These are phyloP conservation scores for Tinea trinotella DNA, from an alignment of 2,888 invertebrate species.

Conservation along the genomic window DNA sequence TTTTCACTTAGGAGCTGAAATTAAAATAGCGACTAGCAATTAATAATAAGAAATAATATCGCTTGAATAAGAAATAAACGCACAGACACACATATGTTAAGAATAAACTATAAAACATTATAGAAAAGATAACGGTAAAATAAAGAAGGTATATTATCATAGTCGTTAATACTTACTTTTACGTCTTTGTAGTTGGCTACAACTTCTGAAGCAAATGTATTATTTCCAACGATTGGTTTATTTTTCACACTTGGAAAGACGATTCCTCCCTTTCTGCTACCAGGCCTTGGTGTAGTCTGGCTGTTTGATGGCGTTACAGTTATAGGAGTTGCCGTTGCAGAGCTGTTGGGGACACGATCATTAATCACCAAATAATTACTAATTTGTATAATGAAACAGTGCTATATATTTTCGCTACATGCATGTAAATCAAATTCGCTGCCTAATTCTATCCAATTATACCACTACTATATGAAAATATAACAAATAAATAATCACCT, in stretches of 20 bases:
- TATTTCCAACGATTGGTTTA: slow-evolving; percentile 88
- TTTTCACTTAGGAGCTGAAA: too few species aligned
- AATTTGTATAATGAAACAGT: background rate
- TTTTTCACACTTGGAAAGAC: slow-evolving; percentile 94
- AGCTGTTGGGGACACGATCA: slow-evolving; percentile 57
- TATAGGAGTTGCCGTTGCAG: slow-evolving; percentile 46
- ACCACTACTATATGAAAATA: background rate
- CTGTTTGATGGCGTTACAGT: slow-evolving; percentile 46
- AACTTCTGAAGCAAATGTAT: slow-evolving; percentile 85
- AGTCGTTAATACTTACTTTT: slow-evolving; percentile 87
- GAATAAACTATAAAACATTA: too few species aligned
- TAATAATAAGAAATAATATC: too few species aligned
- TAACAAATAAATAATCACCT: slow-evolving; percentile 53
- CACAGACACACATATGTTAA: too few species aligned
- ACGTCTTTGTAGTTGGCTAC: slow-evolving; percentile 84
- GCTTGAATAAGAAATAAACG: too few species aligned
- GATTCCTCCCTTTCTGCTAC: slow-evolving; percentile 81
- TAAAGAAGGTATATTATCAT: too few species aligned
- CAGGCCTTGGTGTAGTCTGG: slow-evolving; percentile 56
- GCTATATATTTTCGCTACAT: background rate
- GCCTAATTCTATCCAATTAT: background rate
- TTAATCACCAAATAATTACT: slow-evolving; percentile 36
- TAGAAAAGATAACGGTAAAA: too few species aligned
- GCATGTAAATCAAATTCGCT: background rate
- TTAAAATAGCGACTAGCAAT: too few species aligned